phyloP scores from a whole-genome alignment of 2,888 invertebrate genomes.

The Luperina testacea region DNA sequence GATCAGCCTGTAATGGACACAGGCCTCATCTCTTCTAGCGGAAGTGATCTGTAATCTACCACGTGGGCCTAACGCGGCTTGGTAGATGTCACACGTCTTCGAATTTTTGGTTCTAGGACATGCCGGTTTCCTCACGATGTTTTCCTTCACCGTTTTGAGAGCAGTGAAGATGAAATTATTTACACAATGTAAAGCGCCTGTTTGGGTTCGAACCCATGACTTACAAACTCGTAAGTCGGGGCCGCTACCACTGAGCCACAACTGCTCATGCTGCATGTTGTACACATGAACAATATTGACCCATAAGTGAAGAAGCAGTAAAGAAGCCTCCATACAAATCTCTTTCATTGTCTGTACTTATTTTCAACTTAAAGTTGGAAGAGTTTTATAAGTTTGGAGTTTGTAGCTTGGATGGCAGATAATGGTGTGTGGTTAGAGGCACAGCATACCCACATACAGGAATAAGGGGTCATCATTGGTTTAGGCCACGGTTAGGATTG shows the following conservation, averaged over 20 bases:
- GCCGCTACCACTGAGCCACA: not conserved
- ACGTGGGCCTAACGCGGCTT: not conserved
- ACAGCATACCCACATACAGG: not conserved
- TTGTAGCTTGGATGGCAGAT: slow-evolving; percentile 8
- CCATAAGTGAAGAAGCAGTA: not conserved
- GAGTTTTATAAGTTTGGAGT: slow-evolving; percentile 31
- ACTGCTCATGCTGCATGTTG: not conserved
- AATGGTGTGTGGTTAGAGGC: not conserved
- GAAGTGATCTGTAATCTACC: not conserved
- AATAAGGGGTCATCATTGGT: not conserved
- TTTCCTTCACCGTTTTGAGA: not conserved
- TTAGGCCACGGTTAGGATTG: slow-evolving; percentile 2
- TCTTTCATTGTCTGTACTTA: slow-evolving; percentile 23
- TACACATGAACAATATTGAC: not conserved
- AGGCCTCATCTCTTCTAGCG: not conserved
- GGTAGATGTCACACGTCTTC: not conserved
- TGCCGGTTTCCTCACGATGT: not conserved
- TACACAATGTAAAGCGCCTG: too few species aligned
- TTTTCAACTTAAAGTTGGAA: slow-evolving; percentile 16
- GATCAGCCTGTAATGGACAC: too few species aligned
- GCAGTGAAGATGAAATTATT: too few species aligned
- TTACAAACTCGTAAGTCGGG: not conserved
- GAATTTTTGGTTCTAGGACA: not conserved
- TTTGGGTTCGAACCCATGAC: too few species aligned
- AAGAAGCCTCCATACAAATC: not conserved